These are phyloP conservation scores for Chloroceryle inda DNA, from an alignment of 2,797 vertebrate genomes.

Conservation along the genomic window DNA sequence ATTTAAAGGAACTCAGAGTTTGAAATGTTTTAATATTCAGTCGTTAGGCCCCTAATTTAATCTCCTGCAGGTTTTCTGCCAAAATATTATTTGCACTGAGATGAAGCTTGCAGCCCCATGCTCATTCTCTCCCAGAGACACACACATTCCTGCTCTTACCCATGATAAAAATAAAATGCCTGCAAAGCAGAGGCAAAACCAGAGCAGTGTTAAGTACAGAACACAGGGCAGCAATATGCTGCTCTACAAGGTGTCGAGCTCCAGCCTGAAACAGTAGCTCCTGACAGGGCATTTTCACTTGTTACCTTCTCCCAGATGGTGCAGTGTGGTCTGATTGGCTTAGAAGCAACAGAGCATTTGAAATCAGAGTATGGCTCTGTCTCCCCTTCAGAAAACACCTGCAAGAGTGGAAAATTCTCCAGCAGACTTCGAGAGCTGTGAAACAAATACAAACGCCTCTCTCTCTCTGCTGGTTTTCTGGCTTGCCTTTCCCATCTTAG, in stretches of 20 bases:
- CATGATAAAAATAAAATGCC: constrained; percentile 57
- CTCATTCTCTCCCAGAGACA: not conserved
- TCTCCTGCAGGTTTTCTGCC: constrained; percentile 40
- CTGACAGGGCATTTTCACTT: not conserved
- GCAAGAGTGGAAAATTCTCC: constrained; percentile 43
- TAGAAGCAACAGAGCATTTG: not conserved
- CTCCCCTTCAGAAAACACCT: constrained; percentile 43
- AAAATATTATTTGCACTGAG: constrained; percentile 56
- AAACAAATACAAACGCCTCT: constrained; percentile 47
- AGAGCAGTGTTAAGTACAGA: not conserved
- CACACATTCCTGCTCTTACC: constrained; percentile 38
- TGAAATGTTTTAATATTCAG: constrained; percentile 34
- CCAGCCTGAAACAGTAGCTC: not conserved
- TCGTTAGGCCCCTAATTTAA: constrained; percentile 39
- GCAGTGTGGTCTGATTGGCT: not conserved
- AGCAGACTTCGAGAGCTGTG: constrained; percentile 45
- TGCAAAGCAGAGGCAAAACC: constrained; percentile 21
- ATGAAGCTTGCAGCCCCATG: not conserved
- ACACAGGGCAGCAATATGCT: not conserved
- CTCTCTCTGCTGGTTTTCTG: constrained; percentile 39
- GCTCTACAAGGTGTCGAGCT: not conserved
- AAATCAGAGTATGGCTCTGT: not conserved
- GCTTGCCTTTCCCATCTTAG: not conserved
- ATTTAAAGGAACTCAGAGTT: constrained; percentile 32
- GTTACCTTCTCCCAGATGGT: not conserved